Evolutionary conservation across 2,113 vertebrate genomes (phyloP).

Genomic region (Zingel zingel): DNA sequence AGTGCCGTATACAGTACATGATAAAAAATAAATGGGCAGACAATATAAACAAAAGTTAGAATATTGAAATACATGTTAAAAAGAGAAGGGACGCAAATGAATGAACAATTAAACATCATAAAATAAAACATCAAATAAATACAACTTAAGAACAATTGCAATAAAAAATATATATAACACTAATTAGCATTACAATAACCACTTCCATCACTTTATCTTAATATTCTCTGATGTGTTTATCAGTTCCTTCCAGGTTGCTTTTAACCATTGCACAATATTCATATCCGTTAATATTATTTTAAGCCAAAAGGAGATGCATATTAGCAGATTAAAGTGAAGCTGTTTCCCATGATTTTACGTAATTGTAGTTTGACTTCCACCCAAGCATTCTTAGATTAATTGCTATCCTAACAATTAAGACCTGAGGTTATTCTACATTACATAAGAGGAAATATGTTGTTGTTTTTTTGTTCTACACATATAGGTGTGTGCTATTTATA

Average conservation of each 20-base stretch:
- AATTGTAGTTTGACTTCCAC: conserved; percentile 37
- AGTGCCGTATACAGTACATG: neutral
- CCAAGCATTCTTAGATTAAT: conserved; percentile 43
- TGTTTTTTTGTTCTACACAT: conserved; percentile 40
- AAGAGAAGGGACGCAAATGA: neutral
- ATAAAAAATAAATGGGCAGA: neutral
- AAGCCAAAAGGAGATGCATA: neutral
- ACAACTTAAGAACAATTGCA: neutral
- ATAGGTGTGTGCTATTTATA: conserved; percentile 74
- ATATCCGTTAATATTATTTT: neutral
- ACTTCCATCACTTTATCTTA: neutral
- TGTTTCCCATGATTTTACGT: conserved; percentile 26
- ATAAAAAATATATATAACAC: neutral
- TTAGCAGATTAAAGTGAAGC: conserved; percentile 14
- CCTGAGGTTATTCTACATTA: conserved; percentile 62
- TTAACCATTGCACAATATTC: neutral
- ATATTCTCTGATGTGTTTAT: neutral
- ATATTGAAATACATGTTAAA: neutral
- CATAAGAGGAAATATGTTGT: conserved; percentile 67
- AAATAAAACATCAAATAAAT: neutral
- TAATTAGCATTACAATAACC: neutral
- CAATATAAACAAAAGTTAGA: neutral
- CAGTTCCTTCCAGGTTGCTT: neutral
- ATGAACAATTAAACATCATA: neutral
- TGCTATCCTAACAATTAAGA: conserved; percentile 40